A percentile compares a stretch with the other conserved stretches of the same genome.
Conservation (phyloP, 2,113 vertebrate genomes). For the Fulica atra region DNA sequence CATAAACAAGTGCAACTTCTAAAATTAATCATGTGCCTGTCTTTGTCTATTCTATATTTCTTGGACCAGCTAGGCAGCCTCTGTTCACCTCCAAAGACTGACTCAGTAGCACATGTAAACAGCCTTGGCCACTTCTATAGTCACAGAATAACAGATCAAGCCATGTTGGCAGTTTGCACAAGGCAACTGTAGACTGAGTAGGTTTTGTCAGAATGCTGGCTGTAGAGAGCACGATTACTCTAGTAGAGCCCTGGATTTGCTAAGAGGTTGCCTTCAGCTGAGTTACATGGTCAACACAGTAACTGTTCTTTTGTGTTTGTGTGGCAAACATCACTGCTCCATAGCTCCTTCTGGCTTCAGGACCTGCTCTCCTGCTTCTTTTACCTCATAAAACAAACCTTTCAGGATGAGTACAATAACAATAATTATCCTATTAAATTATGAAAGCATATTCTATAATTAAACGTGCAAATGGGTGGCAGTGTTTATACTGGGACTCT, state of each 20-base stretch:
- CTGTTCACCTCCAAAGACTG: background rate
- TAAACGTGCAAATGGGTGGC: background rate
- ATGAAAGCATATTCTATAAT: background rate
- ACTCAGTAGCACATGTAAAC: fast-evolving
- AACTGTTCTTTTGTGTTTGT: fast-evolving
- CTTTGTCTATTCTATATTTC: background rate
- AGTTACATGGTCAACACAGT: background rate
- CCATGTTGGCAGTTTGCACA: background rate
- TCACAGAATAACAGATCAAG: background rate
- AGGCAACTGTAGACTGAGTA: background rate
- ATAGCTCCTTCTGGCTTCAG: background rate
- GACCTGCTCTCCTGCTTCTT: background rate
- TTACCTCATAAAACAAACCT: background rate
- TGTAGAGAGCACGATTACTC: background rate
- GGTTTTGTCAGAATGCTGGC: background rate
- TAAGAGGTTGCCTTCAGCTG: background rate
- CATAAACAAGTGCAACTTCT: background rate
- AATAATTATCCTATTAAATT: constrained; percentile 21
- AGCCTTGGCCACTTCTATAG: background rate
- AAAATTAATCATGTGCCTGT: fast-evolving
- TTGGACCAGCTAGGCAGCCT: background rate
- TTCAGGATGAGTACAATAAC: background rate
- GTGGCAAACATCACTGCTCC: background rate
- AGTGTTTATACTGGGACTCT: background rate
- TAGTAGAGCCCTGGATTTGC: background rate